Evolutionary conservation across 2,888 invertebrate genomes (phyloP).

Genomic region (Bugulina stolonifera): DNA sequence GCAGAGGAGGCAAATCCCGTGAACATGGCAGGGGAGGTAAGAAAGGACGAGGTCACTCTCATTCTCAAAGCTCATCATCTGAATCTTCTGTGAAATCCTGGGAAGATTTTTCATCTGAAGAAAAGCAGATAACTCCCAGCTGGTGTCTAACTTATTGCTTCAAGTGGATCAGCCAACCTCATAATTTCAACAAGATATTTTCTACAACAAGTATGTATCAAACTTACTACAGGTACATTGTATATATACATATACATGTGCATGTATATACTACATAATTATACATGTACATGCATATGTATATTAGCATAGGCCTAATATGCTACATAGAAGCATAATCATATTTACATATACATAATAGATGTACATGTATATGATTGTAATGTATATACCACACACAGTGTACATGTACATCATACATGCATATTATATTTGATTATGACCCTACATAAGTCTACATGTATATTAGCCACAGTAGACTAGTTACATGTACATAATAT

Average conservation of each 20-base stretch:
- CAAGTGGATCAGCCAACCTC: not conserved
- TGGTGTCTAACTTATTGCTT: not conserved
- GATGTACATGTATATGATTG: too few relatives aligned
- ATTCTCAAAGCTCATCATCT: not conserved
- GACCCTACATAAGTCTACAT: too few relatives aligned
- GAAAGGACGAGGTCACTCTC: not conserved
- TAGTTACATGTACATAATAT: too few relatives aligned
- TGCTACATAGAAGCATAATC: too few relatives aligned
- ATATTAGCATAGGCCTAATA: too few relatives aligned
- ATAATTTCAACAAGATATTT: not conserved
- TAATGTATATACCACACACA: too few relatives aligned
- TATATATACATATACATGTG: not conserved
- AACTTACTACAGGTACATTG: not conserved
- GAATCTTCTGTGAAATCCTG: not conserved
- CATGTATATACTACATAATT: too few relatives aligned
- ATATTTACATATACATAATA: too few relatives aligned
- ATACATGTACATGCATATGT: too few relatives aligned
- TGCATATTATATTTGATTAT: too few relatives aligned
- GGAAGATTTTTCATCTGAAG: not conserved
- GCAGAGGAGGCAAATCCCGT: not conserved
- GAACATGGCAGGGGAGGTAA: not conserved
- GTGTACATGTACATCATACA: too few relatives aligned
- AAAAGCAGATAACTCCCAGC: not conserved
- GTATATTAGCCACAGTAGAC: too few relatives aligned
- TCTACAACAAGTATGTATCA: not conserved